Conservation (phyloP, 2,888 invertebrate genomes). For the Metalampra italica region DNA sequence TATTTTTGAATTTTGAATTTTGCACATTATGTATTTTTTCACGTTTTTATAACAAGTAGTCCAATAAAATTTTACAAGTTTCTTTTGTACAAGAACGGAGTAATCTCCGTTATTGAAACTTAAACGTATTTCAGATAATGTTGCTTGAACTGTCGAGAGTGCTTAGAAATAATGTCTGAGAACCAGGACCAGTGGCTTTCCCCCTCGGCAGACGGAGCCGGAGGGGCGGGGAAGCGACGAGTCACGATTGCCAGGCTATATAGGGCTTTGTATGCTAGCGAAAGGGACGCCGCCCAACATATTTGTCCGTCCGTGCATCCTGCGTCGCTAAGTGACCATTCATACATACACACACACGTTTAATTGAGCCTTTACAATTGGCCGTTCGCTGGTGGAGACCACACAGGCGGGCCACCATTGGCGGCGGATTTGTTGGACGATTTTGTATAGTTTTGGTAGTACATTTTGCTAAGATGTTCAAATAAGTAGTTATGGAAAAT, state of each 20-base stretch:
- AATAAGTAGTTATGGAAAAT: too few species aligned
- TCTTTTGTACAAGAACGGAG: constrained; percentile 71
- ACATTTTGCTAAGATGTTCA: too few species aligned
- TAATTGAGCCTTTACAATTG: neutral
- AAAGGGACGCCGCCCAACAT: constrained; percentile 23
- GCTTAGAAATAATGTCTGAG: constrained; percentile 27
- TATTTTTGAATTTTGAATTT: too few species aligned
- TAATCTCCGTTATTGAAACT: constrained; percentile 56
- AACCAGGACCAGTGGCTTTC: neutral
- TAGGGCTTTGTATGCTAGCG: constrained; percentile 18
- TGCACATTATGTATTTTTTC: constrained; percentile 55
- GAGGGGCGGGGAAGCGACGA: too few species aligned
- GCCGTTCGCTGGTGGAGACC: neutral
- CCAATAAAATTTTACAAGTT: constrained; percentile 75
- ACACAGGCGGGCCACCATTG: too few species aligned
- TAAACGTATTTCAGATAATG: constrained; percentile 52
- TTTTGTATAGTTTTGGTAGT: too few species aligned
- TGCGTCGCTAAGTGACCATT: neutral
- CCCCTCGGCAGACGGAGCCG: too few species aligned
- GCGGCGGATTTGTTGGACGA: too few species aligned
- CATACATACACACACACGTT: neutral
- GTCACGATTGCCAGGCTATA: neutral
- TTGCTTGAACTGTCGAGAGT: constrained; percentile 46
- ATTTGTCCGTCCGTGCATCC: constrained; percentile 61
- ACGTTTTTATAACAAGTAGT: constrained; percentile 76